A percentile compares a stretch with the other conserved stretches of the same genome.
Evolutionary conservation across 1,140 invertebrate genomes (phyloP).

Genomic region (Caenorhabditis remanei): DNA sequence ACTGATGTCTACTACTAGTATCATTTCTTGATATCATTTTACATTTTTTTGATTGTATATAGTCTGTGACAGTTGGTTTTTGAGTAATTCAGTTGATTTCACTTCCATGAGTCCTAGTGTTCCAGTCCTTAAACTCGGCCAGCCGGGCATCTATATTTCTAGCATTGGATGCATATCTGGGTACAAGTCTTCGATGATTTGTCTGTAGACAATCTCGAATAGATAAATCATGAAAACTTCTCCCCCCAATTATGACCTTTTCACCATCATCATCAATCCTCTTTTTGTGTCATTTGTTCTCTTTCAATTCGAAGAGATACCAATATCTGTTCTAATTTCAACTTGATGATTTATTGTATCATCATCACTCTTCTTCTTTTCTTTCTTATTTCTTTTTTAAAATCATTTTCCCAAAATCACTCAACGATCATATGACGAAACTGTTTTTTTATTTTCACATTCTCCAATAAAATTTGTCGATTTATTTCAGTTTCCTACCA

Average conservation of each 20-base stretch:
- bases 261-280: background rate
- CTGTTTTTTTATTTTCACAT: background rate
- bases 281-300: background rate
- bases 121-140: no score
- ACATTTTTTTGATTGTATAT: background rate
- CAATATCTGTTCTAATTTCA: background rate
- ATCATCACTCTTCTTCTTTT: constrained; percentile 2
- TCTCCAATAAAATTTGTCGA: background rate
- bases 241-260: no score
- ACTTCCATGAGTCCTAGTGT: no score
- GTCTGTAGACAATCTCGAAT: no score
- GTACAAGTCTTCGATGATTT: no score
- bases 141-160: no score
- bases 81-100: no score
- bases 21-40: background rate
- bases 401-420: constrained; percentile 19
- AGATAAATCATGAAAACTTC: no score
- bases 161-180: no score
- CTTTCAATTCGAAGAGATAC: background rate
- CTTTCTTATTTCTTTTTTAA: background rate
- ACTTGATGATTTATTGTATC: background rate
- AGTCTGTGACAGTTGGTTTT: no score
- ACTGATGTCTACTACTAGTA: no score
- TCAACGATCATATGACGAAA: constrained; percentile 5
- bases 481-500: background rate